Base-by-base conservation (phyloP, 2,888 invertebrate genomes). In the Tethea ocularis region DNA sequence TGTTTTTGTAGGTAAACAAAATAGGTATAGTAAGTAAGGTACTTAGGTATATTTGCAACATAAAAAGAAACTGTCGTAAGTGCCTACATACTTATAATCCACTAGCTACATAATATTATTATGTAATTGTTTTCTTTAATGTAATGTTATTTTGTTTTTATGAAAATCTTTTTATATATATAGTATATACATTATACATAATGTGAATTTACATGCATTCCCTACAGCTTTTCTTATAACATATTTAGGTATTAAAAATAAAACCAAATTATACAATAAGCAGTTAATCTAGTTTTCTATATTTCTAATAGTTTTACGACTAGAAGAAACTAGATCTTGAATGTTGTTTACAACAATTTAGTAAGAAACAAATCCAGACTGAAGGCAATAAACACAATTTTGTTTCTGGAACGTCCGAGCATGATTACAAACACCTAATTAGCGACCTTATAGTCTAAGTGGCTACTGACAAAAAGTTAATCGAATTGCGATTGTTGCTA, bases 381-480 rank as follows among this genome's bases (percentile, higher is more conserved):
- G 36, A 38, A 15, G 36, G 29, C 29, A 29, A 29, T 29, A 10
- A 29, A 29, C 29, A 29, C 29, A 29, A 29, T 29, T 33, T 33
- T 13, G 33, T 33, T 20, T 20, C 46, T 20, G 46, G 46, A 46
- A 46, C 46, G 20, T n/a, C 7, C 0, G 15, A 36, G 2, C 15
- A 64, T 65, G 64, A 60, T 64, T 38, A 26, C 29, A 53, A 63
- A 54, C 53, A 26, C 51, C 56, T 69, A 66, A 76, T 70, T 73
- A 69, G 63, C 61, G 67, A 63, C 62, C 63, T 64, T 64, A 67
- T 61, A 63, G 33, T 33, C 60, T 61, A 38, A 59, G 63, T 56
- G 58, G 62, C 64, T 46, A 59, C 51, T 59, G 61, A 60, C 59
- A 66, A 70, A 68, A 72, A 69, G 66, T 65, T 68, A 69, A 72